Evolutionary conservation across 1,140 invertebrate species (phyloP).

Genomic region (Argopecten irradians): DNA sequence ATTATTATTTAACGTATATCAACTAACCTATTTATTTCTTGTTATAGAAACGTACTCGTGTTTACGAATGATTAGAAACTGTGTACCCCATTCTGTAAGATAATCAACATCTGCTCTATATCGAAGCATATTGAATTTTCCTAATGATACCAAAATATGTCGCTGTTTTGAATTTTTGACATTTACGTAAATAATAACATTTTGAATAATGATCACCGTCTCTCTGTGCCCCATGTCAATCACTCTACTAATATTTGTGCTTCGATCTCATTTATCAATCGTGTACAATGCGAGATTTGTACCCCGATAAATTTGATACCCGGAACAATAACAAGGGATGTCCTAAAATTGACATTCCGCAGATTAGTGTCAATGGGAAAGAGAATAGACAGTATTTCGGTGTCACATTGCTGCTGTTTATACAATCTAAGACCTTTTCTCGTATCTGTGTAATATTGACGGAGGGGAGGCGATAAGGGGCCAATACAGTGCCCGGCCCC

Average conservation of each 20-base stretch:
- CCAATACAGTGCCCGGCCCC: not conserved
- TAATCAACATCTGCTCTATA: slow-evolving; percentile 8
- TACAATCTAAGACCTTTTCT: slow-evolving; percentile 7
- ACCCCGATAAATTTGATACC: not conserved
- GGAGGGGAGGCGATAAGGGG: not conserved
- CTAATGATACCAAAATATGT: not conserved
- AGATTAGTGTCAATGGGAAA: not conserved
- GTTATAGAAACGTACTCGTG: not conserved
- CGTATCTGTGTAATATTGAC: not conserved
- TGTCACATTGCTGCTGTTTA: slow-evolving; percentile 11
- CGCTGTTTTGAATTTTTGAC: not conserved
- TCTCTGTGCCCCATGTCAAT: not conserved
- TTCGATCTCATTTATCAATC: not conserved
- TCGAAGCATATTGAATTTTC: not conserved
- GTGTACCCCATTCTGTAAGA: not conserved
- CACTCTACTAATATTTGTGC: not conserved
- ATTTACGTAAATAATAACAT: not conserved
- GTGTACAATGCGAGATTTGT: not conserved
- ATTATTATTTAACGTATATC: no score
- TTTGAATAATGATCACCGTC: not conserved
- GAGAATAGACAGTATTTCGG: not conserved
- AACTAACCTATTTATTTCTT: not conserved
- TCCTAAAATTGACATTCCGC: not conserved
- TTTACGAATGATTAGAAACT: not conserved
- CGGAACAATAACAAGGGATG: not conserved